Percentiles rank a stretch among this genome's conserved stretches.
Evolutionary conservation across 2,888 invertebrate genomes (phyloP).

Genomic region (Diarsia dahlii): DNA sequence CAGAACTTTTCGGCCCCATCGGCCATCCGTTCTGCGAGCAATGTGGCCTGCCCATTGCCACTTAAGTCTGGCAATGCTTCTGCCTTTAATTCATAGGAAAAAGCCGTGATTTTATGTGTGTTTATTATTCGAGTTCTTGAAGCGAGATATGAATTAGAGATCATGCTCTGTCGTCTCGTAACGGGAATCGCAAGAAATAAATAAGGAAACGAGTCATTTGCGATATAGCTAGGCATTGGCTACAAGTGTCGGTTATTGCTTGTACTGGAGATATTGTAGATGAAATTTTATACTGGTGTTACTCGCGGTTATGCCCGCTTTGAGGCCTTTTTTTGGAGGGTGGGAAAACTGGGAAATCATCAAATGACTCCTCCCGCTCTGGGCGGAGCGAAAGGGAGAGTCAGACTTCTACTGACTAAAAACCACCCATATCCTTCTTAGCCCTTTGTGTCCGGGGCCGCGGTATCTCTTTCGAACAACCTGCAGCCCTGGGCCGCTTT

Average conservation of each 20-base stretch:
- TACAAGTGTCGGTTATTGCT: conserved; percentile 27
- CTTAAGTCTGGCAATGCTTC: no score
- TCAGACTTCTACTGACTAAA: no score
- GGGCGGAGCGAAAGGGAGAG: no score
- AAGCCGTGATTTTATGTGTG: background rate
- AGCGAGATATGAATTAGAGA: conserved; percentile 25
- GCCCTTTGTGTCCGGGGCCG: no score
- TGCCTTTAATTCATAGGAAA: background rate
- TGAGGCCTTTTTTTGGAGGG: background rate
- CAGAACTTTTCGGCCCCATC: no score
- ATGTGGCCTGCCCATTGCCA: no score
- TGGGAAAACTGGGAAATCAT: no score
- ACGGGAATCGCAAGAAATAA: conserved; percentile 59
- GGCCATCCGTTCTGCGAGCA: no score
- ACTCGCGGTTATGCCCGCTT: background rate
- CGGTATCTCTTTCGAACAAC: no score
- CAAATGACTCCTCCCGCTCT: no score
- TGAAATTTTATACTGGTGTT: background rate
- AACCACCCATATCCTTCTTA: no score
- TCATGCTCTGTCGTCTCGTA: conserved; percentile 45
- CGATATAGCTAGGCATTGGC: conserved; percentile 27
- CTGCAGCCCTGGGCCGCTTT: background rate
- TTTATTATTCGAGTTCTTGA: conserved; percentile 15
- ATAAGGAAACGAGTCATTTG: conserved; percentile 62
- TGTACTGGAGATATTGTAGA: background rate